A percentile compares a stretch with the other conserved stretches of the same genome.
phyloP scores from a whole-genome alignment of 2,888 invertebrate species.

The Oxytorus armatus region DNA sequence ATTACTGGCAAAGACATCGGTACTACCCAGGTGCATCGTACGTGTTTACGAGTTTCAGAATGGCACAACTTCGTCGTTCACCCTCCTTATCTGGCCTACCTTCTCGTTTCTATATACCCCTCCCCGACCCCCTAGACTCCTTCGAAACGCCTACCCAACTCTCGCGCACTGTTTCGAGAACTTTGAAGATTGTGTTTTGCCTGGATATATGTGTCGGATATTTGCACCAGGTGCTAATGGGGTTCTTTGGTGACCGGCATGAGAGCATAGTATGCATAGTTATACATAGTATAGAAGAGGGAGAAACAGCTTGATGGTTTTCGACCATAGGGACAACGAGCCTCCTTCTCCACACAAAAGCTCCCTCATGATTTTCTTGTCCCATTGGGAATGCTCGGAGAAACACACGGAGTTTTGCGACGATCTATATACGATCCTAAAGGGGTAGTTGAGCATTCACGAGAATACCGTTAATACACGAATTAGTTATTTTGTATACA shows the following conservation, averaged over 20 bases:
- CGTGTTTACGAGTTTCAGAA: constrained; percentile 81
- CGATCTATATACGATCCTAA: constrained; percentile 1
- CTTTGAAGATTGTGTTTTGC: constrained; percentile 78
- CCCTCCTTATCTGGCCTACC: constrained; percentile 48
- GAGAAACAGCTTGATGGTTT: constrained; percentile 55
- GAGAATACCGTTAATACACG: constrained; percentile 16
- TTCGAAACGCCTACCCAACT: constrained; percentile 32
- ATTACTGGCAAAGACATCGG: constrained; percentile 80
- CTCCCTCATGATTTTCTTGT: constrained; percentile 62
- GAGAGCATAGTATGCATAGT: too few relatives aligned
- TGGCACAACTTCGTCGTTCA: constrained; percentile 70
- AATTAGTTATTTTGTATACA: background rate
- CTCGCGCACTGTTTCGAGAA: constrained; percentile 68
- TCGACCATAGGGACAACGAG: constrained; percentile 47
- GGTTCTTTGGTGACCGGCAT: constrained; percentile 57
- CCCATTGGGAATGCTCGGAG: constrained; percentile 14
- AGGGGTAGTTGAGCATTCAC: constrained; percentile 30
- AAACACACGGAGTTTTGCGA: constrained; percentile 15
- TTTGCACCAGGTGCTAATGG: constrained; percentile 75
- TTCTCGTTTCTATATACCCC: constrained; percentile 37
- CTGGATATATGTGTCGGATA: constrained; percentile 72
- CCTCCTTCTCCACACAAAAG: constrained; percentile 35
- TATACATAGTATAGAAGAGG: constrained; percentile 34
- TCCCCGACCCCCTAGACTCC: constrained; percentile 23
- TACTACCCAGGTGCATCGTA: constrained; percentile 81